Base-by-base conservation (phyloP, 53 echinoderm and acorn worm genomes). In the Actinopyga echinites region DNA sequence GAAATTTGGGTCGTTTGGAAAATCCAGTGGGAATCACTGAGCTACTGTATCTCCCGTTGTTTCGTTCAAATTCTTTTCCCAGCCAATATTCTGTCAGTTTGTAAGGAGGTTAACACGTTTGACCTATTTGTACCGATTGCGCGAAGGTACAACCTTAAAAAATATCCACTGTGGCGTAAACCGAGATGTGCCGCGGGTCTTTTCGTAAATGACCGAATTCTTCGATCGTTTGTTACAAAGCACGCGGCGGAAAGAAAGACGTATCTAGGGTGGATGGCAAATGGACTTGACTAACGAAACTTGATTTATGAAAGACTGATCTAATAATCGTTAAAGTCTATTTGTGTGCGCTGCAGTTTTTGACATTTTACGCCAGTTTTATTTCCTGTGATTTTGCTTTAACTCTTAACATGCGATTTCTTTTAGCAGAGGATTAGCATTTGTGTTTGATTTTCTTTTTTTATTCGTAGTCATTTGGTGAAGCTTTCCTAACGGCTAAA, bases 281-380 rank as follows among this genome's bases (percentile, higher is more conserved):
- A 71, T 71, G 42, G 71, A 38, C 28, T 71, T 42, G 45, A 71
- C n/a, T 40, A 40, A 71, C 40, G 22, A 44, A 71, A 71, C 71
- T 26, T 44, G 71, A 71, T 40, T 71, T 71, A 42, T 33, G 17
- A 71, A 38, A 71, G 44, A 44, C 26, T 71, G 71, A 71, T 71
- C 71, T 71, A 71, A 71, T 71, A 71, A 71, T 71, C 71, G 42
- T 71, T 71, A 71, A 71, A 71, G 40, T 71, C 71, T 71, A 40
- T 71, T 71, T 71, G 21, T 33, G 12, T 68, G 68, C 40, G 40
- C 44, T n/a, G 40, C 44, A 44, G 42, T 40, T 71, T 71, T 71
- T 71, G 71, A 40, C 71, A 42, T 42, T 71, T 40, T 22, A 26
- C 44, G 40, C 71, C 40, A 71, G 17, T 49, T 49, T 49, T 49